Conservation (phyloP, 1,140 invertebrate species). For the Linepithema humile region DNA sequence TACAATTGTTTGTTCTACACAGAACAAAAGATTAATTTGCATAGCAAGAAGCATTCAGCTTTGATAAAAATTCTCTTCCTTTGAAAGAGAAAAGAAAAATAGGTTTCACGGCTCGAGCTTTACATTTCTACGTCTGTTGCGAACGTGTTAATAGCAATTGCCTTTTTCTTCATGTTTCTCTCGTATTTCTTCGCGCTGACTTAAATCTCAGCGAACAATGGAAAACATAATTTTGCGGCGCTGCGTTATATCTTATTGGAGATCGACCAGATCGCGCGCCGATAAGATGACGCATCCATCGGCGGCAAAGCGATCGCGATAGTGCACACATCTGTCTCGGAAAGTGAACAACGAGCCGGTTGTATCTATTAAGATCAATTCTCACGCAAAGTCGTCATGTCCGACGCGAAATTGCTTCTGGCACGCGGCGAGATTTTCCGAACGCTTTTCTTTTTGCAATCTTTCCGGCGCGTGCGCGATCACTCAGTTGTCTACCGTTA, state of each 20-base stretch:
- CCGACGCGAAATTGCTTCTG: background rate
- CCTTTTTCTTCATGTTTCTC: background rate
- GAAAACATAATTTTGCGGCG: slow-evolving; percentile 29
- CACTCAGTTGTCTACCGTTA: background rate
- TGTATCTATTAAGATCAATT: slow-evolving; percentile 16
- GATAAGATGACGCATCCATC: slow-evolving; percentile 45
- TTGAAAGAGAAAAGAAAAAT: too few species aligned
- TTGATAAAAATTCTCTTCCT: too few species aligned
- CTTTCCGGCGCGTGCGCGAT: background rate
- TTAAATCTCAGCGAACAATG: slow-evolving; percentile 17
- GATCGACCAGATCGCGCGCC: slow-evolving; percentile 46
- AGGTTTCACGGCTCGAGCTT: too few species aligned
- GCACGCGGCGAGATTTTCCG: slow-evolving; percentile 8
- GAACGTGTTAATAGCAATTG: too few species aligned
- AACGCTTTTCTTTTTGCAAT: background rate
- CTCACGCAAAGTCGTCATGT: background rate
- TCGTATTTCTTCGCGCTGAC: slow-evolving; percentile 24
- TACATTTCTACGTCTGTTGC: too few species aligned
- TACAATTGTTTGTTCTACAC: too few species aligned
- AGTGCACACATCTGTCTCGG: slow-evolving; percentile 48
- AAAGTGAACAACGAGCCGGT: slow-evolving; percentile 54
- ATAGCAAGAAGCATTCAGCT: too few species aligned
- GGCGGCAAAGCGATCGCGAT: slow-evolving; percentile 47
- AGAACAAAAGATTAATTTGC: too few species aligned
- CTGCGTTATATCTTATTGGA: slow-evolving; percentile 35